A percentile compares a stretch with the other conserved stretches of the same genome.
Evolutionary conservation across 2,797 vertebrate genomes (phyloP).

Genomic region (Microctenopoma lineatum): DNA sequence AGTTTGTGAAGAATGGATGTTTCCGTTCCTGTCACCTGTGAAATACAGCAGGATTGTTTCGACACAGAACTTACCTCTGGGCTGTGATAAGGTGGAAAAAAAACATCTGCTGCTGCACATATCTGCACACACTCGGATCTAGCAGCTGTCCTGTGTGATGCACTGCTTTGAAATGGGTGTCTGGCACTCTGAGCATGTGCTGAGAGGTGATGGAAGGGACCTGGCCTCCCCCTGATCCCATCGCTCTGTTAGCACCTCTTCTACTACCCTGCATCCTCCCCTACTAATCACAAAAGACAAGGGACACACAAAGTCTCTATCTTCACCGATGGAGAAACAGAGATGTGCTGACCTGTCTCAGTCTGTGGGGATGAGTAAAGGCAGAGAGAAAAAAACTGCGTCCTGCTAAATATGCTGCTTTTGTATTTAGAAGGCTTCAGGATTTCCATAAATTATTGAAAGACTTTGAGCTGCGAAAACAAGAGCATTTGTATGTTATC

Average conservation of each 20-base stretch:
- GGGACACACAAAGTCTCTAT: conserved; percentile 45
- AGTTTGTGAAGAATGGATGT: conserved; percentile 44
- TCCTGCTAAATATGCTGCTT: conserved; percentile 8
- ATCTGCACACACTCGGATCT: conserved; percentile 40
- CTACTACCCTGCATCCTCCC: conserved; percentile 45
- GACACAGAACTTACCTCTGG: conserved; percentile 41
- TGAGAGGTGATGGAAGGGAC: conserved; percentile 71
- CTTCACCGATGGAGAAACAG: conserved; percentile 27
- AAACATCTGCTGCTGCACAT: conserved; percentile 42
- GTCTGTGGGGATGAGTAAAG: conserved; percentile 17
- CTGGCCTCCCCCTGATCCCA: conserved; percentile 67
- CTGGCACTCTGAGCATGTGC: conserved; percentile 54
- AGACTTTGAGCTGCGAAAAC: conserved; percentile 13
- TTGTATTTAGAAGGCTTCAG: conserved; percentile 17
- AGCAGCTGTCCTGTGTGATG: conserved; percentile 50
- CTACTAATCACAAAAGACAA: conserved; percentile 69
- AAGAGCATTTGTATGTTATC: conserved; percentile 19
- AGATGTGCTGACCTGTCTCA: conserved; percentile 43
- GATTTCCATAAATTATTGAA: conserved; percentile 29
- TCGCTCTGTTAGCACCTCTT: conserved; percentile 67
- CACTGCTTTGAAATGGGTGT: conserved; percentile 43
- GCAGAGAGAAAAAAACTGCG: conserved; percentile 6
- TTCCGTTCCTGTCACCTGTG: conserved; percentile 55
- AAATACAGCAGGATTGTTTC: conserved; percentile 59
- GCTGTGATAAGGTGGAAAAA: conserved; percentile 33